Conservation (phyloP, 92 coral and sea anemone genomes). For the Micromussa lordhowensis region DNA sequence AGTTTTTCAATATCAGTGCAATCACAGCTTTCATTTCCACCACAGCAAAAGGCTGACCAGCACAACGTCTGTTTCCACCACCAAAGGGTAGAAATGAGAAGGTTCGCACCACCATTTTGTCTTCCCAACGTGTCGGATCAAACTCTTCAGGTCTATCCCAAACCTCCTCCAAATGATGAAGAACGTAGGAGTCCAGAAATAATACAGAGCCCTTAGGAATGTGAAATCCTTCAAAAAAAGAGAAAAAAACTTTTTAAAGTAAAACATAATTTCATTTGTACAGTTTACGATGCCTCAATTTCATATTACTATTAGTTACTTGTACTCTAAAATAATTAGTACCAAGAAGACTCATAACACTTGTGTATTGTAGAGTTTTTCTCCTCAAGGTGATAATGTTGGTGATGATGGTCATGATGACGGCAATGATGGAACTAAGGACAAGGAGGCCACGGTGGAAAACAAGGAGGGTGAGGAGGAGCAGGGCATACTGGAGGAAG, state of each 20-base stretch:
- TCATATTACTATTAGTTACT: too few species aligned
- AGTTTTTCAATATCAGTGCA: conserved; percentile 58
- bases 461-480: too few species aligned
- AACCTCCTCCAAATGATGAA: conserved; percentile 48
- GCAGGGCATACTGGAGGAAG: too few species aligned
- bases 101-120: conserved; percentile 10
- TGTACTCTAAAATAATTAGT: too few species aligned
- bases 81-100: conserved; percentile 63
- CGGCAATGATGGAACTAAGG: too few species aligned
- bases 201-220: conserved; percentile 64
- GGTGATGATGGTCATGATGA: too few species aligned
- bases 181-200: conserved; percentile 55
- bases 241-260: background rate
- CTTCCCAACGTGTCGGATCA: conserved; percentile 70
- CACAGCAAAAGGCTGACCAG: conserved; percentile 61
- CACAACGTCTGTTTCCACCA: conserved; percentile 66
- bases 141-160: conserved; percentile 55
- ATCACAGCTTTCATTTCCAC: conserved; percentile 64
- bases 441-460: too few species aligned
- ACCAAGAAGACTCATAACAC: too few species aligned
- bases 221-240: conserved; percentile 33
- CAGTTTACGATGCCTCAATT: background rate
- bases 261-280: background rate
- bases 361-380: too few species aligned
- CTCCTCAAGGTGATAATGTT: too few species aligned